These are phyloP conservation scores for Clusia tigrina DNA, from an alignment of 2,888 invertebrate genomes.

Conservation along the genomic window DNA sequence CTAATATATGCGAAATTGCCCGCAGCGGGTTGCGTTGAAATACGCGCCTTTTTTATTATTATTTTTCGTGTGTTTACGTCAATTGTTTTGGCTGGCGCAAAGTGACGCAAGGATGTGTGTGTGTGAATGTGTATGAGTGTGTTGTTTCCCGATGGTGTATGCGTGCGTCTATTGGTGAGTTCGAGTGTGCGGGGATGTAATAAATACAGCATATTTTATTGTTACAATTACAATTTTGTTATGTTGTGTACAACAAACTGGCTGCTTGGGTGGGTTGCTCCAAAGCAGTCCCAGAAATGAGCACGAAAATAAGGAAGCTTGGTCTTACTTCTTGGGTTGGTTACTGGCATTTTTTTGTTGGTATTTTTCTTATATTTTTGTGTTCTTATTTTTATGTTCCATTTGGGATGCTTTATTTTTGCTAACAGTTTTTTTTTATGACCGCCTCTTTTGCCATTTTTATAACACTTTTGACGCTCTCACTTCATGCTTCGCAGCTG, in stretches of 20 bases:
- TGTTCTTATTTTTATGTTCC: conserved; percentile 9
- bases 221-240: conserved; percentile 4
- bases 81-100: background rate
- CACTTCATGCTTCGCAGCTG: background rate
- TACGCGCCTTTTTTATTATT: conserved; percentile 13
- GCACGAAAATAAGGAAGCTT: too few relatives aligned
- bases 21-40: conserved; percentile 9
- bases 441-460: conserved; percentile 26
- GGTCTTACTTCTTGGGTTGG: background rate
- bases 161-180: background rate
- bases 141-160: background rate
- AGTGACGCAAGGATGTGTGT: background rate
- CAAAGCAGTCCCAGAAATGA: too few relatives aligned
- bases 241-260: background rate
- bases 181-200: background rate
- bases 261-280: background rate
- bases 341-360: background rate
- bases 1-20: conserved; percentile 31
- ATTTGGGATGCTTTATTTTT: conserved; percentile 38
- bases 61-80: background rate
- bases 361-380: background rate
- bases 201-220: background rate
- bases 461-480: background rate
- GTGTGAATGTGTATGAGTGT: conserved; percentile 8
- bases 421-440: conserved; percentile 52